Percentiles rank a stretch among this genome's conserved stretches.
These are phyloP conservation scores for Trachops cirrhosus DNA, from an alignment of 2,797 vertebrate genomes.

Conservation along the genomic window DNA sequence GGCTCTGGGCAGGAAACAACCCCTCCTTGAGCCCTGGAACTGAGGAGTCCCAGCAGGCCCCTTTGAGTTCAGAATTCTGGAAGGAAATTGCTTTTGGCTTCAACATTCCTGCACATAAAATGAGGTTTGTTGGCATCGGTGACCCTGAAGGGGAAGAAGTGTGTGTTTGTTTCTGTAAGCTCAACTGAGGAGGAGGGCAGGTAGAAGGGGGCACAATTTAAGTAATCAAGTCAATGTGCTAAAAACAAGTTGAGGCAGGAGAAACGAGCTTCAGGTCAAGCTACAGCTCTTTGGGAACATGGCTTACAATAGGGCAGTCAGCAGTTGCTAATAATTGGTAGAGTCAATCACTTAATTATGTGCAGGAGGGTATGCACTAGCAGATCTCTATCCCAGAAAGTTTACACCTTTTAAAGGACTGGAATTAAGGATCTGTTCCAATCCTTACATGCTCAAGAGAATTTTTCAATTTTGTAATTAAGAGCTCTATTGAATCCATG, in stretches of 20 bases:
- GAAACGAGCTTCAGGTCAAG: not conserved
- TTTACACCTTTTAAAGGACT: not conserved
- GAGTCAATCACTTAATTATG: not conserved
- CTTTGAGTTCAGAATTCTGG: not conserved
- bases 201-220: not conserved
- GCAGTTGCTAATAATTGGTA: too few species aligned
- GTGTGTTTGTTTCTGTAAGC: not conserved
- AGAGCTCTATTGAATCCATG: not conserved
- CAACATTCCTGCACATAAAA: not conserved
- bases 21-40: not conserved
- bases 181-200: not conserved
- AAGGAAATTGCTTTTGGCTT: not conserved
- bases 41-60: not conserved
- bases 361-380: not conserved
- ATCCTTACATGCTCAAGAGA: not conserved
- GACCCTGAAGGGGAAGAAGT: not conserved
- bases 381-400: not conserved
- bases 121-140: not conserved
- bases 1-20: too few species aligned
- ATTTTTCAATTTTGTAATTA: not conserved
- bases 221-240: not conserved
- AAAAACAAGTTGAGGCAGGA: not conserved
- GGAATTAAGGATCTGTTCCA: not conserved
- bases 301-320: rapidly evolving
- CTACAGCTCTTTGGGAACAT: not conserved